Percentiles rank a stretch among this genome's conserved stretches.
These are phyloP conservation scores for Stenoptilia bipunctidactyla DNA, from an alignment of 2,888 invertebrate genomes.

Conservation along the genomic window DNA sequence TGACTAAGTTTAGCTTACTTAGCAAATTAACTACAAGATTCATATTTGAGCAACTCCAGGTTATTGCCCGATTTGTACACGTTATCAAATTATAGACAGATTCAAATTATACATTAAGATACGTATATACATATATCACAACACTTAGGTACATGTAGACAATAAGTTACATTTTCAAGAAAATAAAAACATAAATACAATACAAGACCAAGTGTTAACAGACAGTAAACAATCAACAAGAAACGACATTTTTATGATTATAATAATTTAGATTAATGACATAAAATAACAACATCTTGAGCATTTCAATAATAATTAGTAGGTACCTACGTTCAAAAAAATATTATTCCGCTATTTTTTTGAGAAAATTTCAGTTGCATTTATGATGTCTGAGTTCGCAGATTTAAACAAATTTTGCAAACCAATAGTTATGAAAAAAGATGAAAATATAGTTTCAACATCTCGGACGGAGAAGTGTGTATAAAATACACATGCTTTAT, in stretches of 20 bases:
- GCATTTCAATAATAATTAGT: conserved; percentile 58
- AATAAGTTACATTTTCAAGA: conserved; percentile 19
- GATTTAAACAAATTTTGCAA: too few species aligned
- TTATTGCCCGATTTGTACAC: conserved; percentile 51
- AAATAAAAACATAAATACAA: conserved; percentile 31
- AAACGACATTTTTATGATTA: conserved; percentile 43
- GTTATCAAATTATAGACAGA: conserved; percentile 41
- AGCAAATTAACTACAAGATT: conserved; percentile 17
- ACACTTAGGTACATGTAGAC: conserved; percentile 52
- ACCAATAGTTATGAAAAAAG: too few species aligned
- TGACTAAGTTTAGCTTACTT: too few species aligned
- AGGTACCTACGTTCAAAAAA: conserved; percentile 48
- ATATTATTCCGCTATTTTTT: conserved; percentile 40
- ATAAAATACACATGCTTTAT: too few species aligned
- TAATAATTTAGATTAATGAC: conserved; percentile 39
- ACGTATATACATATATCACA: conserved; percentile 53
- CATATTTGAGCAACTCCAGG: conserved; percentile 42
- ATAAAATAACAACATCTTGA: conserved; percentile 61
- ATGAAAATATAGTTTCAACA: too few species aligned
- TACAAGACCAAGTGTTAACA: neutral
- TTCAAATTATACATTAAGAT: conserved; percentile 38
- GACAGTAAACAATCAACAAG: conserved; percentile 40
- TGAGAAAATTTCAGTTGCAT: conserved; percentile 23
- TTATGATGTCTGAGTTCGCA: too few species aligned
- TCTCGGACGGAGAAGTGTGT: too few species aligned